Conservation (phyloP, 2,113 vertebrate species). For the Hippolais icterina region DNA sequence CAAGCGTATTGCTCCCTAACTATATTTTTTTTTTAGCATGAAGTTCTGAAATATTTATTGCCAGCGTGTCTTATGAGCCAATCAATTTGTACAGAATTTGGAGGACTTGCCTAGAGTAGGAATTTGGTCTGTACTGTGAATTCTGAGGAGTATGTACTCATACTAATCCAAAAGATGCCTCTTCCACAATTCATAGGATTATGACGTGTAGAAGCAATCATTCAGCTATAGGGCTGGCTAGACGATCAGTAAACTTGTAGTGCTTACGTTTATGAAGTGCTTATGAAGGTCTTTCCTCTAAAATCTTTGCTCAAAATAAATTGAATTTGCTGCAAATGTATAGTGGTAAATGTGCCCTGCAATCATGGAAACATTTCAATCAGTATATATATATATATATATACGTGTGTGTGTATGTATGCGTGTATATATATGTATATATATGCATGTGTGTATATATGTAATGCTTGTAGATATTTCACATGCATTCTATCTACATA, state of each 20-base stretch:
- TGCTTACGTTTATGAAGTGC: not conserved
- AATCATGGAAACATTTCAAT: not conserved
- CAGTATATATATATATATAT: rapidly evolving
- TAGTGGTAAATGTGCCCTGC: not conserved
- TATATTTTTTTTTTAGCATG: not conserved
- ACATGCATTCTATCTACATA: not conserved
- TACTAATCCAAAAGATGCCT: not conserved
- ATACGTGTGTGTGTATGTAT: rapidly evolving
- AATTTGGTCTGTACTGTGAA: not conserved
- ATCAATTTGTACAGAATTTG: not conserved
- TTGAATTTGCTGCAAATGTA: not conserved
- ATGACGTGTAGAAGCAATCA: not conserved
- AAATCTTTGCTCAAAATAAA: not conserved
- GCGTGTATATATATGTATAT: too few relatives aligned
- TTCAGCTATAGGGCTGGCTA: not conserved
- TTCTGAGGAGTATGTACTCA: not conserved
- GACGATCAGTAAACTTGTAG: not conserved
- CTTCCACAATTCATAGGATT: not conserved
- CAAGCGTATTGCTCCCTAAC: not conserved
- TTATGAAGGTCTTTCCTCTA: not conserved
- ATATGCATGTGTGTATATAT: rapidly evolving
- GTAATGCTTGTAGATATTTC: not conserved
- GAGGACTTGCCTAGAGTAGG: not conserved
- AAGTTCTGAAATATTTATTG: not conserved
- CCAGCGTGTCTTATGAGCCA: not conserved